phyloP scores from a whole-genome alignment of 2,888 invertebrate genomes.

The Mamestra brassicae region DNA sequence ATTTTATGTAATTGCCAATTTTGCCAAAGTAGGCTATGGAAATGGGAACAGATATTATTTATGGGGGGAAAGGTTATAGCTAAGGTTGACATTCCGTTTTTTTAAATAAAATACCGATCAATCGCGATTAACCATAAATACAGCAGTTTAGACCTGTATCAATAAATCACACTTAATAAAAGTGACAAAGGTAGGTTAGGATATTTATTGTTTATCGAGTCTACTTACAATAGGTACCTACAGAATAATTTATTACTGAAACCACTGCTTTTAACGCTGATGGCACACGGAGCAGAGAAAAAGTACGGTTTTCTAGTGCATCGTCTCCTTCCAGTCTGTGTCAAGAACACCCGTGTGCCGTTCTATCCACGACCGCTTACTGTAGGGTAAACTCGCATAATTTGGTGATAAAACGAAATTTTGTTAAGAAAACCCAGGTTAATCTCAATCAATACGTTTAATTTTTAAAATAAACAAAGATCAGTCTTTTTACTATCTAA shows the following conservation, averaged over 20 bases:
- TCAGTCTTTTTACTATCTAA: no score
- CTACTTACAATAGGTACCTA: not conserved
- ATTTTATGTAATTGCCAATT: conserved; percentile 35
- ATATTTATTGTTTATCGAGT: not conserved
- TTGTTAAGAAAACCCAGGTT: no score
- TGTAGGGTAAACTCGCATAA: no score
- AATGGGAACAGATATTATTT: conserved; percentile 45
- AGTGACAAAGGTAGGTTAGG: no score
- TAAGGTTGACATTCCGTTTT: not conserved
- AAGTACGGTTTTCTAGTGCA: not conserved
- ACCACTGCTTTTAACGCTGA: not conserved
- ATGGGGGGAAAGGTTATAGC: conserved; percentile 15
- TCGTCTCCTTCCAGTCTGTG: not conserved
- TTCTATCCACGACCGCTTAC: not conserved
- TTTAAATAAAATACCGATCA: not conserved
- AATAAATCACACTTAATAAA: conserved; percentile 12
- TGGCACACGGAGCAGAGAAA: not conserved
- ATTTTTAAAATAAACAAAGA: no score
- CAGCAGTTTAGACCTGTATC: conserved; percentile 11
- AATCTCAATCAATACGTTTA: no score
- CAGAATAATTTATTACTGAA: not conserved
- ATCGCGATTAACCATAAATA: not conserved
- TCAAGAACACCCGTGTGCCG: not conserved
- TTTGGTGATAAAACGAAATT: no score
- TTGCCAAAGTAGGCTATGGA: conserved; percentile 49